Evolutionary conservation across 2,113 vertebrate species (phyloP).

Genomic region (Nothobranchius kuhntae): DNA sequence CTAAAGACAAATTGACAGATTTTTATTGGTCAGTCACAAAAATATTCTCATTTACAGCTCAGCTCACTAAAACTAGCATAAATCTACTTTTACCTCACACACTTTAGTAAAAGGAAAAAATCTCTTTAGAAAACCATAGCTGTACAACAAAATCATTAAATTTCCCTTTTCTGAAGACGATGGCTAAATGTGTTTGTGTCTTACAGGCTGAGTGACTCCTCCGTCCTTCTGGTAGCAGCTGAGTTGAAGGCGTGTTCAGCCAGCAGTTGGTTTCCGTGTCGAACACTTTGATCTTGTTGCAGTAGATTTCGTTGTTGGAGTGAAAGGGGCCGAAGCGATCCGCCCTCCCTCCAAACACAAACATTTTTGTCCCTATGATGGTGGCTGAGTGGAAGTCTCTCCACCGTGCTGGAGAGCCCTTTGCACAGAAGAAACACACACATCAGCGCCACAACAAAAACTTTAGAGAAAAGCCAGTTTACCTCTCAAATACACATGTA

Average conservation of each 20-base stretch:
- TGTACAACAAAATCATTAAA: too few relatives aligned
- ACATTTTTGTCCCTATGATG: constrained; percentile 94
- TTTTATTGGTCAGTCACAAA: not conserved
- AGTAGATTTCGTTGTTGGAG: constrained; percentile 99
- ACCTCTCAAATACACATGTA: too few relatives aligned
- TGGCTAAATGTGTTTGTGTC: constrained; percentile 32
- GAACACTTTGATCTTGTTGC: constrained; percentile 95
- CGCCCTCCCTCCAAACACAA: constrained; percentile 94
- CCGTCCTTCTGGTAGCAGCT: constrained; percentile 89
- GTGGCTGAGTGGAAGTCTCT: constrained; percentile 98
- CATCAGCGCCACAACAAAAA: not conserved
- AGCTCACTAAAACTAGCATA: not conserved
- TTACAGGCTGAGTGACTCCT: constrained; percentile 97
- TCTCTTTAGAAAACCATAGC: too few relatives aligned
- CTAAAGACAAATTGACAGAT: constrained; percentile 71
- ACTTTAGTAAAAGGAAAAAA: not conserved
- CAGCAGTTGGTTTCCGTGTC: constrained; percentile 93
- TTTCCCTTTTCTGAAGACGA: not conserved
- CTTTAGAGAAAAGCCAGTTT: not conserved
- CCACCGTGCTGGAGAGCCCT: constrained; percentile 95
- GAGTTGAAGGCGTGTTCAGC: constrained; percentile 86
- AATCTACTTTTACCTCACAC: not conserved
- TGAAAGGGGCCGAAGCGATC: constrained; percentile 97
- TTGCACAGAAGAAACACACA: constrained; percentile 2
- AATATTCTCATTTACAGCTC: not conserved